Evolutionary conservation across 2,888 invertebrate genomes (phyloP), one percentile per base, ranked within the genome.

Genomic region (Acleris emargana): DNA sequence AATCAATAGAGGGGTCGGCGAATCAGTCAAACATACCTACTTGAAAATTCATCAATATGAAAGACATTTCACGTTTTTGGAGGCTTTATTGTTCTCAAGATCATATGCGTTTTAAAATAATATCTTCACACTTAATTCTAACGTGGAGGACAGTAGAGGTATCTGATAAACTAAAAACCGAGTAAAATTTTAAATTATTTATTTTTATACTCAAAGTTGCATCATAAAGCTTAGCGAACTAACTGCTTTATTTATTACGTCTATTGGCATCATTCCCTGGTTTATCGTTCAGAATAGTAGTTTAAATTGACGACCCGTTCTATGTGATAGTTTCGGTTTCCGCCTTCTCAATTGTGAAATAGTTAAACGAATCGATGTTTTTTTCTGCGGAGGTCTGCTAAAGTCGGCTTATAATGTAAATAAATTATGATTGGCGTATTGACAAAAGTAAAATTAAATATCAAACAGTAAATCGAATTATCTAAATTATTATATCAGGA

Each of bases 221-320:
- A 76, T 82, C 79, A 84, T 74, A 75, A 72, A 77, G 76, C 76
- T 76, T 73, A 74, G 73, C 73, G 72, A 74, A 73, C 74, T 67
- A 63, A 66, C 66, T 53, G 67, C 75, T 81, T 79, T 81, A 83
- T 84, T 82, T 74, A 73, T 71, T 74, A 72, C 71, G 74, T 72
- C 74, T 79, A 85, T 83, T 83, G 80, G 83, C 81, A 79, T 77
- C 79, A 75, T 79, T 83, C 77, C 74, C 67, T 73, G 69, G 68
- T 73, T 78, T 78, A 76, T 75, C 70, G 75, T 71, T 73, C 70
- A 70, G 73, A 76, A 78, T 73, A 71, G 70, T 75, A 70, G 75
- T 69, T 76, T 68, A 79, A 78, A 72, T 78, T 68, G 73, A 77
- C 74, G 78, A 76, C 72, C 32, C 54, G 54, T 52, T 52, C 28